Evolutionary conservation across 1,140 invertebrate genomes (phyloP).

Genomic region (Drosophila nikananu): DNA sequence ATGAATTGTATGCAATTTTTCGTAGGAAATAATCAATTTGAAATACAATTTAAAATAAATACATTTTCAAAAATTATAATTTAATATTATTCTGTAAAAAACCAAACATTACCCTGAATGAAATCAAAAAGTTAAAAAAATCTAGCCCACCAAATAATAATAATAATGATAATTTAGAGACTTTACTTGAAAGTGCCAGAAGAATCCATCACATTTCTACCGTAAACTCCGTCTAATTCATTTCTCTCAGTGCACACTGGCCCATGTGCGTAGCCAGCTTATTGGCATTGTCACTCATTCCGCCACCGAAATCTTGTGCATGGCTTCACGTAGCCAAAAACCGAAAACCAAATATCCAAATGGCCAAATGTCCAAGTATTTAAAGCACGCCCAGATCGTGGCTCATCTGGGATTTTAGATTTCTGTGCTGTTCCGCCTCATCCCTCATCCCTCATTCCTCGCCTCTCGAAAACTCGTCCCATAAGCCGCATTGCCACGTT

Average conservation of each 20-base stretch:
- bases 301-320: slow-evolving; percentile 61
- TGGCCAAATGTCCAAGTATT: slow-evolving; percentile 7
- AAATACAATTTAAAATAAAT: too few relatives aligned
- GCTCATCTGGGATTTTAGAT: slow-evolving; percentile 13
- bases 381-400: slow-evolving; percentile 30
- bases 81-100: too few relatives aligned
- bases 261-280: slow-evolving; percentile 40
- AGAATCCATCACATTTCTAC: not conserved
- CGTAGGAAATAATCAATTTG: too few relatives aligned
- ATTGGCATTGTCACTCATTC: slow-evolving; percentile 59
- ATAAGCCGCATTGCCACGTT: slow-evolving; percentile 15
- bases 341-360: slow-evolving; percentile 8
- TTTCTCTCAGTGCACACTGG: slow-evolving; percentile 19
- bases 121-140: too few relatives aligned
- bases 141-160: too few relatives aligned
- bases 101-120: too few relatives aligned
- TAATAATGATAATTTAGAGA: too few relatives aligned
- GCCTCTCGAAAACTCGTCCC: slow-evolving; percentile 28
- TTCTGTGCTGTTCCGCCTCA: not conserved
- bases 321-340: slow-evolving; percentile 66
- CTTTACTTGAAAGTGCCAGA: not conserved
- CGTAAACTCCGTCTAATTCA: not conserved
- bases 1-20: too few relatives aligned
- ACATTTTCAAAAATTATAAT: too few relatives aligned
- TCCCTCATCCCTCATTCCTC: not conserved